A percentile compares a stretch with the other conserved stretches of the same genome.
Conservation (phyloP, 2,113 vertebrate species). For the Cisticola juncidis region DNA sequence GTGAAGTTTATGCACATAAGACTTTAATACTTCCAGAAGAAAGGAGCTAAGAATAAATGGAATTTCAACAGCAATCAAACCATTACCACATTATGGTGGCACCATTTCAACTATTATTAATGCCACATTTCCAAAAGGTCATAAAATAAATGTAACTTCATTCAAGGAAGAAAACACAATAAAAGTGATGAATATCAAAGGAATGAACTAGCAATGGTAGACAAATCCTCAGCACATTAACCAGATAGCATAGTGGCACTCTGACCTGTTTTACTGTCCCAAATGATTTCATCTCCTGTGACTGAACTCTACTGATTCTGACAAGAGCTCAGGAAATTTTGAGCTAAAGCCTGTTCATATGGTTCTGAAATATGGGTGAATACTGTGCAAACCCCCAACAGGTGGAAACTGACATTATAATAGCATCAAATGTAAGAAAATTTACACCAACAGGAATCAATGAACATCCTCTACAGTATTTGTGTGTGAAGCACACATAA, state of each 20-base stretch:
- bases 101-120: background rate
- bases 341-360: background rate
- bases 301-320: background rate
- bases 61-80: background rate
- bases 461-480: background rate
- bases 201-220: background rate
- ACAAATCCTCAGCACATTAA: background rate
- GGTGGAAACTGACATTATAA: background rate
- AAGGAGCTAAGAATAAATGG: conserved; percentile 33
- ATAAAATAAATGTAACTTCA: background rate
- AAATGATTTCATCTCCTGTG: background rate
- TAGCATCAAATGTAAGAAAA: background rate
- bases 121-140: background rate
- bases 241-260: background rate
- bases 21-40: background rate
- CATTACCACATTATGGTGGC: background rate
- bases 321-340: background rate
- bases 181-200: background rate
- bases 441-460: background rate
- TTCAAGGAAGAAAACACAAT: background rate
- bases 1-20: background rate
- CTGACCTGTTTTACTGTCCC: background rate
- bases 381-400: background rate
- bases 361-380: background rate
- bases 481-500: background rate